Evolutionary conservation across 2,113 vertebrate genomes (phyloP).

Genomic region (Trematocara stigmaticum): DNA sequence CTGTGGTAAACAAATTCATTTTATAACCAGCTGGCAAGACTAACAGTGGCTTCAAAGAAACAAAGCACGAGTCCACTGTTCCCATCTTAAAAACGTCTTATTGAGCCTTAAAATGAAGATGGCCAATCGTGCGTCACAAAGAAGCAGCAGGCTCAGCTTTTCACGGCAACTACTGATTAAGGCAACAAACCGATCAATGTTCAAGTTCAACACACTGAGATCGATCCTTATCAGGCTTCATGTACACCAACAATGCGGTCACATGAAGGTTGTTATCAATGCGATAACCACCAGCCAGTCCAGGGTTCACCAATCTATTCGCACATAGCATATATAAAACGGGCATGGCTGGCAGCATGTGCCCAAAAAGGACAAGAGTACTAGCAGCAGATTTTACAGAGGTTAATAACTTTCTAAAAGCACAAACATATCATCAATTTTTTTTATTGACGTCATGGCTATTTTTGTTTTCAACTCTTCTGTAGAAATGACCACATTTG

Average conservation of each 20-base stretch:
- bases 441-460: neutral
- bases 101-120: neutral
- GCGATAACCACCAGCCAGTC: neutral
- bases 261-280: neutral
- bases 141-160: neutral
- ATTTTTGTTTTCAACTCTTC: neutral
- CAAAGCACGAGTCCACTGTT: neutral
- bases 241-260: neutral
- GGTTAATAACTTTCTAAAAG: neutral
- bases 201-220: neutral
- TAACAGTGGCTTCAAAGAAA: neutral
- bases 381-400: neutral
- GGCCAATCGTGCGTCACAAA: neutral
- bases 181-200: neutral
- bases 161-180: neutral
- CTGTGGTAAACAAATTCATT: neutral
- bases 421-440: neutral
- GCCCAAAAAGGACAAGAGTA: neutral
- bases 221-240: neutral
- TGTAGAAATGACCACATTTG: neutral
- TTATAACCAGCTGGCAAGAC: neutral
- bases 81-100: neutral
- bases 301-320: neutral
- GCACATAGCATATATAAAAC: neutral
- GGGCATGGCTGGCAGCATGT: neutral